Conservation (phyloP, 2,113 vertebrate genomes). For the Apistogramma diplotaenia region DNA sequence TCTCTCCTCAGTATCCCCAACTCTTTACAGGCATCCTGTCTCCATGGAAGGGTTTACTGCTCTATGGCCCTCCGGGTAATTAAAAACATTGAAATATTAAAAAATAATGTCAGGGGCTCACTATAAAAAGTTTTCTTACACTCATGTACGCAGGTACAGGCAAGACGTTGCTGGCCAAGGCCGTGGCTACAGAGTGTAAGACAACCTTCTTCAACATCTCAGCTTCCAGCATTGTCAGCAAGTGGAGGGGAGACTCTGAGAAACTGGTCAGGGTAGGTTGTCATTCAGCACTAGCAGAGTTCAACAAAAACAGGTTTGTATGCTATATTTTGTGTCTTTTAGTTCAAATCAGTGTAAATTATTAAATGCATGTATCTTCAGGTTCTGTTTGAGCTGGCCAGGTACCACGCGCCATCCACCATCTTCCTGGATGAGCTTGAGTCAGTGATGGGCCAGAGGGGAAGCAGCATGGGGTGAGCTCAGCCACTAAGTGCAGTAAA, state of each 20-base stretch:
- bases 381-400: constrained; percentile 94
- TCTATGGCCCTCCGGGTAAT: constrained; percentile 96
- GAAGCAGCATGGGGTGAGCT: constrained; percentile 80
- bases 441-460: constrained; percentile 96
- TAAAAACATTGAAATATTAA: too few species aligned
- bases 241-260: constrained; percentile 97
- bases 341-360: background rate
- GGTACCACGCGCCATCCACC: constrained; percentile 95
- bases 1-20: constrained; percentile 85
- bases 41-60: constrained; percentile 93
- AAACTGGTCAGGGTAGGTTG: constrained; percentile 90
- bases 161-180: constrained; percentile 95
- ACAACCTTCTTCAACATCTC: constrained; percentile 99
- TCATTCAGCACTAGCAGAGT: background rate
- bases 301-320: background rate
- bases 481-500: background rate
- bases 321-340: background rate
- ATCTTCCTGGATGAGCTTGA: constrained; percentile 98
- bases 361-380: constrained; percentile 39
- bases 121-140: background rate
- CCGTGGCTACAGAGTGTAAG: constrained; percentile 94
- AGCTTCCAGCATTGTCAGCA: constrained; percentile 96
- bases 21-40: constrained; percentile 94
- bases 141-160: constrained; percentile 81
- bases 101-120: background rate